phyloP scores from a whole-genome alignment of 1,140 invertebrate species.

The Hyles vespertilio region DNA sequence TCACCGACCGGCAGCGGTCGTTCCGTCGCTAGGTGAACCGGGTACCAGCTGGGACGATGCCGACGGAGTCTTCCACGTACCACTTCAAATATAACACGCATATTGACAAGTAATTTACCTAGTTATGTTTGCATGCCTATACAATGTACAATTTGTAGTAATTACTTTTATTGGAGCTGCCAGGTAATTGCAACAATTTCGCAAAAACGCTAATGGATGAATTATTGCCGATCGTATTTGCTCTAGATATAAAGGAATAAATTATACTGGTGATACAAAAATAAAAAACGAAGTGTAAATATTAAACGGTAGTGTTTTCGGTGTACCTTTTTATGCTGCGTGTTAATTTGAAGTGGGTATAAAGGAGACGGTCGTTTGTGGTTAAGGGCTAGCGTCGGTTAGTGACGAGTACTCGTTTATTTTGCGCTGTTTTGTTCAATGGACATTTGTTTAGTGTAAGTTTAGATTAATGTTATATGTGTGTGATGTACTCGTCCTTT shows the following conservation, averaged over 20 bases:
- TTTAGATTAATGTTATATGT: conserved; percentile 28
- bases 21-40: conserved; percentile 49
- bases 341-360: conserved; percentile 12
- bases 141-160: too few relatives aligned
- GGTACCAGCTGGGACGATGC: conserved; percentile 10
- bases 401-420: conserved; percentile 66
- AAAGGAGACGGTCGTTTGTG: conserved; percentile 1
- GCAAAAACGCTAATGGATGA: too few relatives aligned
- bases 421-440: conserved; percentile 59
- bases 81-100: conserved; percentile 8
- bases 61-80: conserved; percentile 11
- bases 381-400: conserved; percentile 40
- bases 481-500: conserved; percentile 48
- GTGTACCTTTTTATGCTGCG: not conserved
- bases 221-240: too few relatives aligned
- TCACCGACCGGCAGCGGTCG: conserved; percentile 63
- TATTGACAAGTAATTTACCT: not conserved
- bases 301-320: not conserved
- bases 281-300: too few relatives aligned
- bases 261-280: too few relatives aligned
- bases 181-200: too few relatives aligned
- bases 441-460: conserved; percentile 53
- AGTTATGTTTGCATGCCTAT: too few relatives aligned
- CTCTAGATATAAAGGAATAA: too few relatives aligned
- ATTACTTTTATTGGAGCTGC: too few relatives aligned